phyloP scores from a whole-genome alignment of 2,888 invertebrate genomes.

The Megaustenia siamemsis region DNA sequence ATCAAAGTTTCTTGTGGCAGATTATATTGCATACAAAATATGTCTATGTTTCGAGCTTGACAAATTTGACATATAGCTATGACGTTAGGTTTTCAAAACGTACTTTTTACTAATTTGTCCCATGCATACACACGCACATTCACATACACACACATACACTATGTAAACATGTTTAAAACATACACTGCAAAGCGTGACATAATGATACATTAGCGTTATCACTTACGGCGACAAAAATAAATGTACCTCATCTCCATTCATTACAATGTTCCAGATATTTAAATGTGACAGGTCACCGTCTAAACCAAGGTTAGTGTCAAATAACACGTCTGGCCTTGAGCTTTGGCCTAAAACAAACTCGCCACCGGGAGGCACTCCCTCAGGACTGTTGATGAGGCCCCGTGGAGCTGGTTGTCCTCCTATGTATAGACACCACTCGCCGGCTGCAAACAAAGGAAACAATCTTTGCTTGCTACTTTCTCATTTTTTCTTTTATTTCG shows the following conservation, averaged over 20 bases:
- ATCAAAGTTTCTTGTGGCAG: too few relatives aligned
- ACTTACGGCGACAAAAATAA: background rate
- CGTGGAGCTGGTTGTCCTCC: slow-evolving; percentile 59
- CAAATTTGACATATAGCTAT: too few relatives aligned
- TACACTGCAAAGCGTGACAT: background rate
- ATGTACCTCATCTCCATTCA: slow-evolving; percentile 31
- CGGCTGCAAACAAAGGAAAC: slow-evolving; percentile 58
- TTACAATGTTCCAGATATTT: slow-evolving; percentile 77
- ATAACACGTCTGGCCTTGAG: slow-evolving; percentile 62
- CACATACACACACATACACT: too few relatives aligned
- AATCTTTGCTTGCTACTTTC: background rate
- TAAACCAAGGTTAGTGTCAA: slow-evolving; percentile 70
- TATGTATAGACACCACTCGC: slow-evolving; percentile 66
- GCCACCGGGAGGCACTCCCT: slow-evolving; percentile 70
- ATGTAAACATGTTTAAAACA: too few relatives aligned
- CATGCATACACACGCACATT: too few relatives aligned
- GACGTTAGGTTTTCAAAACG: too few relatives aligned
- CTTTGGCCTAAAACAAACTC: slow-evolving; percentile 78
- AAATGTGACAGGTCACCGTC: slow-evolving; percentile 78
- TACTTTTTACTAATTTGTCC: too few relatives aligned
- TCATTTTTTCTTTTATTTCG: background rate
- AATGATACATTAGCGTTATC: background rate
- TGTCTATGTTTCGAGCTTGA: too few relatives aligned
- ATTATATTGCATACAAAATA: too few relatives aligned
- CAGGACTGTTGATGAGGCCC: slow-evolving; percentile 60